These are phyloP conservation scores for Leucoraja ocellata DNA, from an alignment of 2,797 vertebrate species.

Conservation along the genomic window DNA sequence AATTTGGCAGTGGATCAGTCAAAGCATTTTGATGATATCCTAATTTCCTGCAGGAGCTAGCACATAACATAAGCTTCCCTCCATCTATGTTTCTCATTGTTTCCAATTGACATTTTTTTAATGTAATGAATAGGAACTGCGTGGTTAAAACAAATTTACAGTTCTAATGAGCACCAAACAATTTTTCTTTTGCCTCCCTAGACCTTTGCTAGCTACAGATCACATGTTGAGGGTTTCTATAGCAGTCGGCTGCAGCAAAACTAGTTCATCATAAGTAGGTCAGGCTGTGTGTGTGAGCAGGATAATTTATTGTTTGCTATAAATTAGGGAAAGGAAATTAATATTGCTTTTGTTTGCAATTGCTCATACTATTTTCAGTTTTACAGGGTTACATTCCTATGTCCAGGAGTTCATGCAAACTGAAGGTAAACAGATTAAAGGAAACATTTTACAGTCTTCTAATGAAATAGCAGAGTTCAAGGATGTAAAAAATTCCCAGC, in stretches of 20 bases:
- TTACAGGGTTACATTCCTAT: neutral
- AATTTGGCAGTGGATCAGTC: neutral
- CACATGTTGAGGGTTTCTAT: neutral
- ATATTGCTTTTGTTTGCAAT: neutral
- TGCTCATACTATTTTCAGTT: neutral
- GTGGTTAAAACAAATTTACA: neutral
- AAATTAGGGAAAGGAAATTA: neutral
- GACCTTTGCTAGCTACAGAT: neutral
- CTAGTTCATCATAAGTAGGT: neutral
- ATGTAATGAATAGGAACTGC: too few relatives aligned
- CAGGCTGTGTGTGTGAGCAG: neutral
- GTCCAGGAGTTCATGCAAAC: neutral
- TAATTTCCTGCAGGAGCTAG: neutral
- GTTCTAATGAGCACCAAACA: too few relatives aligned
- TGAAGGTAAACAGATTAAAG: conserved; percentile 29
- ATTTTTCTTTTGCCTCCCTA: neutral
- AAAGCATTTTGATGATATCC: neutral
- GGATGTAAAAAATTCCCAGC: conserved; percentile 11
- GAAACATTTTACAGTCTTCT: conserved; percentile 16
- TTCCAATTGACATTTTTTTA: neutral
- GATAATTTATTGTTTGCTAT: conserved; percentile 12
- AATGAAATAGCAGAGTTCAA: neutral
- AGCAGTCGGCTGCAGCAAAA: neutral
- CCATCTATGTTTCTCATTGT: neutral
- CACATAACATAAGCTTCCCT: neutral